A percentile compares a stretch with the other conserved stretches of the same genome.
phyloP scores from a whole-genome alignment of 2,888 invertebrate species.

The Calameuta filiformis region DNA sequence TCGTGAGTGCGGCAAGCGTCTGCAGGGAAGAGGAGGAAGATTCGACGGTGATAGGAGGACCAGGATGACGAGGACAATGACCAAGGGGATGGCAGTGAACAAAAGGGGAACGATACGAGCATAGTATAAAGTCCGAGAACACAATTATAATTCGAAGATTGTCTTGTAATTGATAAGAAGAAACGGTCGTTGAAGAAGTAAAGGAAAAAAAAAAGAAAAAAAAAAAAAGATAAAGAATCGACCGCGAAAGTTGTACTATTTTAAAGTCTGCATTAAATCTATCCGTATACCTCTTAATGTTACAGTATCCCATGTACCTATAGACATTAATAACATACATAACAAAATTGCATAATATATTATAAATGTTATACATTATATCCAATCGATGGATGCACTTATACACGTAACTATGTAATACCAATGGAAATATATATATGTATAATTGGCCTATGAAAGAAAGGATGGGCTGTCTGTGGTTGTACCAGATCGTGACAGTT shows the following conservation, averaged over 20 bases:
- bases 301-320: neutral
- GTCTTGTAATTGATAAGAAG: neutral
- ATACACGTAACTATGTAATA: constrained; percentile 52
- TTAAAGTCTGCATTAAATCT: constrained; percentile 1
- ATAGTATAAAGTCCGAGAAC: neutral
- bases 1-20: neutral
- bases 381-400: constrained; percentile 28
- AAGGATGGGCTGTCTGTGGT: constrained; percentile 21
- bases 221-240: neutral
- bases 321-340: constrained; percentile 5
- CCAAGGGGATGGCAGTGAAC: neutral
- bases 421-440: constrained; percentile 41
- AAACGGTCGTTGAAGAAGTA: neutral
- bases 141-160: neutral
- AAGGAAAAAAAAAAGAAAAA: too few relatives aligned
- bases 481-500: constrained; percentile 22
- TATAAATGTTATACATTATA: constrained; percentile 12
- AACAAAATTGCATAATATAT: constrained; percentile 2
- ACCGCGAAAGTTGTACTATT: neutral
- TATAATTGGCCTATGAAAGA: constrained; percentile 13
- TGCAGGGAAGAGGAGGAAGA: neutral
- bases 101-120: neutral
- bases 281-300: constrained; percentile 6
- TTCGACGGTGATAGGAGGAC: neutral
- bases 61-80: neutral